phyloP scores from a whole-genome alignment of 2,797 vertebrate species.

The Gymnocypris eckloni region DNA sequence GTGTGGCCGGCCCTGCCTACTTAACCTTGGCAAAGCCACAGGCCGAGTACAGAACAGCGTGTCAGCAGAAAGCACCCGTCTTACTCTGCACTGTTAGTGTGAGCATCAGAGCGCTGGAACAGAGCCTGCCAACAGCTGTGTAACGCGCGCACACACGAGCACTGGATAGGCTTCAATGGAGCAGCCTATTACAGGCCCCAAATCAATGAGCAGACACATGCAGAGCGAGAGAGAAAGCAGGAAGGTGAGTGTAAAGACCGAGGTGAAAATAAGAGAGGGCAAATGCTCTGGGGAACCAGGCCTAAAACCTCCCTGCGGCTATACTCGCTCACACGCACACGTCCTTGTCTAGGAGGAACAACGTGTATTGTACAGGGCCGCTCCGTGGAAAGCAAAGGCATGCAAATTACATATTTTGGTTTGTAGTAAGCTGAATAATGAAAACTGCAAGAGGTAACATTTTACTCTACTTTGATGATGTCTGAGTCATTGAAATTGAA shows the following conservation, averaged over 20 bases:
- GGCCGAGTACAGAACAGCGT: slow-evolving; percentile 47
- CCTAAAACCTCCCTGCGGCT: slow-evolving; percentile 20
- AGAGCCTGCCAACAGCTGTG: slow-evolving; percentile 38
- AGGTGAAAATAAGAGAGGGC: slow-evolving; percentile 29
- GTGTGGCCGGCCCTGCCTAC: slow-evolving; percentile 48
- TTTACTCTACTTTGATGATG: slow-evolving; percentile 16
- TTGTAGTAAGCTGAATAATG: neutral
- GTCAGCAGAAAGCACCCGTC: slow-evolving; percentile 60
- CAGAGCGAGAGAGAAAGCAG: slow-evolving; percentile 13
- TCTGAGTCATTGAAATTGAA: slow-evolving; percentile 9
- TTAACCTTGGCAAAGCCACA: slow-evolving; percentile 63
- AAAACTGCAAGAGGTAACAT: slow-evolving; percentile 7
- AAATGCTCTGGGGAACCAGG: slow-evolving; percentile 40
- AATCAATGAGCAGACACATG: slow-evolving; percentile 39
- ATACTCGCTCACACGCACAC: slow-evolving; percentile 15
- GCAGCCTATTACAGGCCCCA: slow-evolving; percentile 47
- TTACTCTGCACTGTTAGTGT: slow-evolving; percentile 48
- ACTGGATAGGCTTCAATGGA: slow-evolving; percentile 41
- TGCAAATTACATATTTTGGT: slow-evolving; percentile 15
- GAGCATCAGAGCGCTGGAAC: slow-evolving; percentile 32
- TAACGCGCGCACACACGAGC: neutral
- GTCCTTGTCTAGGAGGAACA: slow-evolving; percentile 22
- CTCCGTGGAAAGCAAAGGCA: neutral
- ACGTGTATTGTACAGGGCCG: neutral
- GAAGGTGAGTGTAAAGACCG: slow-evolving; percentile 29